Conservation (phyloP, 2,113 vertebrate species). For the Paradisaea rubra region DNA sequence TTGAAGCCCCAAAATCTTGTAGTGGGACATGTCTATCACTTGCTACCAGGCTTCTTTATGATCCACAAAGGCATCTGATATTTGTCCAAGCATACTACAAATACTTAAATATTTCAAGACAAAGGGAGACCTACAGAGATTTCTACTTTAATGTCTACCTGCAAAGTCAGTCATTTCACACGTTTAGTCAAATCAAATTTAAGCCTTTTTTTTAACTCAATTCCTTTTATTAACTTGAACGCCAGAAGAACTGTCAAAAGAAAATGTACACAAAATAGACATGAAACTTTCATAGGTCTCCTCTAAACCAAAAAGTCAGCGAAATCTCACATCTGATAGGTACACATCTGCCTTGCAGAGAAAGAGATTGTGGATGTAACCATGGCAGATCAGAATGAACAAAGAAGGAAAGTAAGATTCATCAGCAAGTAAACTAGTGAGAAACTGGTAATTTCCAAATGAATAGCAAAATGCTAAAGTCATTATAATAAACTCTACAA, state of each 20-base stretch:
- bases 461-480: neutral
- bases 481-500: neutral
- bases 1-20: neutral
- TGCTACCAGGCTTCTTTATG: neutral
- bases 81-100: neutral
- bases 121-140: neutral
- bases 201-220: neutral
- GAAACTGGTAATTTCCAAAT: neutral
- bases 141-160: neutral
- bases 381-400: neutral
- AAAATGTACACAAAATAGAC: neutral
- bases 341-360: neutral
- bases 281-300: neutral
- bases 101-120: neutral
- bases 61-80: neutral
- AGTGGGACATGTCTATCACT: neutral
- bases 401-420: neutral
- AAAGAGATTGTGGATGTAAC: neutral
- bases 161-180: neutral
- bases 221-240: neutral
- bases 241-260: neutral
- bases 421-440: neutral
- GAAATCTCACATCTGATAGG: neutral
- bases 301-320: neutral
- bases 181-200: neutral